Conservation (phyloP, 2,888 invertebrate genomes). For the Octonoba sinensis region DNA sequence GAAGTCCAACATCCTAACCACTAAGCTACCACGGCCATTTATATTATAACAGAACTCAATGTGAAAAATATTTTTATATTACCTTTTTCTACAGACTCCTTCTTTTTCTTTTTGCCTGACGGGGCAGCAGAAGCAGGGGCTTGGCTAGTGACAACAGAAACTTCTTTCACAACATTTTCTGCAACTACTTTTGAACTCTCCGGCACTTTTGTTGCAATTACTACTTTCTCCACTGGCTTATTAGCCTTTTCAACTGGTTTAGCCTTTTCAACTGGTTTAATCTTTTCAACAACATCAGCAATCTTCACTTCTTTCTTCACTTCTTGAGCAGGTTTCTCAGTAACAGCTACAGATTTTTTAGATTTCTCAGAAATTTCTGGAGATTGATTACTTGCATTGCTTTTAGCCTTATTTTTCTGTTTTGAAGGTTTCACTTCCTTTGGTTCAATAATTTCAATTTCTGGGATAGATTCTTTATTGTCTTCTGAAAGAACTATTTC, state of each 20-base stretch:
- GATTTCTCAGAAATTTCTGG: constrained; percentile 7
- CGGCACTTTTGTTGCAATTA: constrained; percentile 74
- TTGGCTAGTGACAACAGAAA: neutral
- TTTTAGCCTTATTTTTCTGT: constrained; percentile 70
- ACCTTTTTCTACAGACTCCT: constrained; percentile 52
- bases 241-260: constrained; percentile 20
- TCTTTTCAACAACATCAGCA: constrained; percentile 74
- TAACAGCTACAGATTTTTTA: constrained; percentile 10
- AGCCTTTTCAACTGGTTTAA: constrained; percentile 82
- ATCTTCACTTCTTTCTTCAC: constrained; percentile 24
- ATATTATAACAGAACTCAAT: too few relatives aligned
- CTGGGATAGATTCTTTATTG: constrained; percentile 57
- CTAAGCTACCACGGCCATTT: too few relatives aligned
- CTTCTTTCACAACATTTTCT: constrained; percentile 62
- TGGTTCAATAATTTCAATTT: constrained; percentile 75
- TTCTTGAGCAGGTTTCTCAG: constrained; percentile 13
- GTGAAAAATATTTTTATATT: too few relatives aligned
- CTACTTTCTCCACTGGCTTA: constrained; percentile 68
- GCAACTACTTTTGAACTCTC: constrained; percentile 71
- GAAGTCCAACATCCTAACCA: too few relatives aligned
- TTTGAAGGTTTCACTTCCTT: constrained; percentile 68
- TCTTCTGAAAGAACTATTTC: constrained; percentile 10
- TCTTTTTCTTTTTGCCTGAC: constrained; percentile 53
- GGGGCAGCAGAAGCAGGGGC: constrained; percentile 6
- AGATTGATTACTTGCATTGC: neutral